Base-by-base conservation (phyloP, 1,140 invertebrate species). In the Trissolcus basalis region DNA sequence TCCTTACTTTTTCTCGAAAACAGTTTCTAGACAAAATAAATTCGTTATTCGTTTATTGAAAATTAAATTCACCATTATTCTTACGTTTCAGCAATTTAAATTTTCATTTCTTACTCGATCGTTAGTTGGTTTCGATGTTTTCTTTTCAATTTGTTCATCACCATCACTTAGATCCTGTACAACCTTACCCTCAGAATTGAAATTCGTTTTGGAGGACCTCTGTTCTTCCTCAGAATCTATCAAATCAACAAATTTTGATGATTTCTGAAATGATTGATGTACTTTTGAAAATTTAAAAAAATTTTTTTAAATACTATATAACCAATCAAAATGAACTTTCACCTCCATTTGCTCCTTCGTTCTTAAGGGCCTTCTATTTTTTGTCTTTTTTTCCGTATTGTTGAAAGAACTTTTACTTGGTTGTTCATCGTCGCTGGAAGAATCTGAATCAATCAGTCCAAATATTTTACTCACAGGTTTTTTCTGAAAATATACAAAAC, bases 141-240 rank as follows among this genome's bases (percentile, higher is more conserved):
- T 78, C 14, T 19, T 32, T 19, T 10, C 12, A 8, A 33, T 51
- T 6, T 11, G 32, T 53, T 72, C 59, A 64, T 64, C 48, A n/a
- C n/a, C 47, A n/a, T n/a, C n/a, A 59, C 60, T 64, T 44, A 61
- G 49, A 12, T 33, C 55, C 33, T 19, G 41, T 41, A 36, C 14
- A 36, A 56, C 14, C 9, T 41, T 19, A n/a, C 1, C 6, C 11
- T 73, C 50, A 10, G 54, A 65, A 16, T 36, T 32, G 14, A 3
- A 69, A 19, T 41, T 35, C 19, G 2, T 7, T 32, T 14, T n/a
- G n/a, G n/a, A n/a, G n/a, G n/a, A n/a, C n/a, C n/a, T n/a, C n/a
- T n/a, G n/a, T n/a, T n/a, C n/a, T n/a, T n/a, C n/a, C 54, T 81
- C 80, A 47, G 80, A 78, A 58, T 81, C 78, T 15, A 81, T 55